These are phyloP conservation scores for Coenonympha arcania DNA, from an alignment of 2,888 invertebrate species.

Conservation along the genomic window DNA sequence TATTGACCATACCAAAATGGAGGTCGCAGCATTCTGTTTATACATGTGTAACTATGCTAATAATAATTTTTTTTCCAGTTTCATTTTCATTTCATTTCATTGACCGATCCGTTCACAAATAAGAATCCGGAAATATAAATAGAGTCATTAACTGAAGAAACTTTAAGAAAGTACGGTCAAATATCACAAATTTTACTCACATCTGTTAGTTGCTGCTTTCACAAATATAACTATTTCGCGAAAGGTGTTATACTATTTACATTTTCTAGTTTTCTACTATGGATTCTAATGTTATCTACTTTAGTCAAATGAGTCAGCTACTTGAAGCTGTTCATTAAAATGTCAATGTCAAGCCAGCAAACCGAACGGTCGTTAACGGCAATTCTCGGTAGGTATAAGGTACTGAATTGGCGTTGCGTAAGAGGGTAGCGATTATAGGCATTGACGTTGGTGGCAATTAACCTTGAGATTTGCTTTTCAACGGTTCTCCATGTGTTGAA, in stretches of 20 bases:
- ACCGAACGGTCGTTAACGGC: constrained; percentile 25
- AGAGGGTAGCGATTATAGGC: constrained; percentile 22
- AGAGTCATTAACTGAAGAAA: constrained; percentile 5
- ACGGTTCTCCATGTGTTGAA: constrained; percentile 2
- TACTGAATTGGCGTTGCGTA: constrained; percentile 21
- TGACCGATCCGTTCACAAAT: too few species aligned
- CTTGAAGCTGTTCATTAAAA: constrained; percentile 24
- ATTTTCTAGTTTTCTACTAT: constrained; percentile 21
- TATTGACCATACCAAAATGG: too few species aligned
- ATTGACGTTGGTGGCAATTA: constrained; percentile 21
- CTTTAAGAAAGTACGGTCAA: background rate
- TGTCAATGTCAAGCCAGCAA: constrained; percentile 28
- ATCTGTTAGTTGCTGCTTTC: background rate
- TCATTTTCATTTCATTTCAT: too few species aligned
- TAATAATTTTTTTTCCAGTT: too few species aligned
- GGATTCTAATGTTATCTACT: constrained; percentile 17
- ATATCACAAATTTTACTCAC: background rate
- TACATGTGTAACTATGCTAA: too few species aligned
- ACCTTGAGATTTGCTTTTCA: constrained; percentile 19
- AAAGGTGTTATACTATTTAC: constrained; percentile 20
- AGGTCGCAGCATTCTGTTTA: too few species aligned
- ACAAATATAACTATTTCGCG: constrained; percentile 17
- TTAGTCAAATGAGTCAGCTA: constrained; percentile 22
- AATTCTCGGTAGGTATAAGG: constrained; percentile 14
- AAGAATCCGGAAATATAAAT: constrained; percentile 1